These are phyloP conservation scores for Apamea epomidion DNA, from an alignment of 2,888 invertebrate genomes.

Conservation along the genomic window DNA sequence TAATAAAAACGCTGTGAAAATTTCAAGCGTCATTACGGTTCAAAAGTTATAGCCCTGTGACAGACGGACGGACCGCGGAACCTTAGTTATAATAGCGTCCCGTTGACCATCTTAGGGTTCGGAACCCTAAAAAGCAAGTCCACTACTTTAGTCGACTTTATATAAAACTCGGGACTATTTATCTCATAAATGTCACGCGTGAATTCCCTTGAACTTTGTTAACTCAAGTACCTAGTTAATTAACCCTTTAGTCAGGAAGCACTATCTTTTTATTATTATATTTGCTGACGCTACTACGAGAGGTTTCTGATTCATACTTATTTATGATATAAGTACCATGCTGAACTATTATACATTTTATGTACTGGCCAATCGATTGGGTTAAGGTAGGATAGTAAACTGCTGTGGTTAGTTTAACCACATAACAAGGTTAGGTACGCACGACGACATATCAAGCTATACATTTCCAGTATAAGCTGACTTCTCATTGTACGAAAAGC, in stretches of 20 bases:
- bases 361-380: background rate
- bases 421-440: background rate
- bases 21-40: background rate
- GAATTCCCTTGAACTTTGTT: conserved; percentile 54
- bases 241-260: conserved; percentile 53
- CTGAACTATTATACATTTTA: background rate
- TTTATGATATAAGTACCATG: background rate
- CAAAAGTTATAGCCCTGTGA: background rate
- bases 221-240: conserved; percentile 3
- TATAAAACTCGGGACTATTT: conserved; percentile 14
- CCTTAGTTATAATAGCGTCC: background rate
- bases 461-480: background rate
- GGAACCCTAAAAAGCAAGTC: background rate
- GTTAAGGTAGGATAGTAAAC: background rate
- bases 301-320: conserved; percentile 10
- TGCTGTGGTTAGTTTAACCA: background rate
- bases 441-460: background rate
- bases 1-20: no score
- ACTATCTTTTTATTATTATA: conserved; percentile 17
- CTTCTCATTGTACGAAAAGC: background rate
- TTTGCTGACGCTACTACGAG: background rate
- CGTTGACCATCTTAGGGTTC: background rate
- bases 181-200: conserved; percentile 43
- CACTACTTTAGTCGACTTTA: background rate
- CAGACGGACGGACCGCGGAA: background rate